Percentiles rank a stretch among this genome's conserved stretches.
Conservation (phyloP, 2,797 vertebrate species). For the Carapus acus region DNA sequence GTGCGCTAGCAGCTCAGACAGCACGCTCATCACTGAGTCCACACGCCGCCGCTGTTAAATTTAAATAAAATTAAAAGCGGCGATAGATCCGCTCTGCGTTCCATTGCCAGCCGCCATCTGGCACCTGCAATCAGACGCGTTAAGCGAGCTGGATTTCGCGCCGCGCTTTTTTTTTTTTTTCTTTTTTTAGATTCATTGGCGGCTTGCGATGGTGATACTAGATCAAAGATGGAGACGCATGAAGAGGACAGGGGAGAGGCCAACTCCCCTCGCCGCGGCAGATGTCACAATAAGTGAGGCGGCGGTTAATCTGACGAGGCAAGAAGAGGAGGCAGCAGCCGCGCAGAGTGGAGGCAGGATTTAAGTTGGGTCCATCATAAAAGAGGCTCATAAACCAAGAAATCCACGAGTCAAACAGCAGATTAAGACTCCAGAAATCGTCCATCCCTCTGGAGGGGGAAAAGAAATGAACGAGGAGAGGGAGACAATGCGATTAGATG, state of each 20-base stretch:
- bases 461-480: too few relatives aligned
- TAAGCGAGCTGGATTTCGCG: constrained; percentile 46
- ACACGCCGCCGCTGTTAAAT: constrained; percentile 39
- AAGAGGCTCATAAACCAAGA: not conserved
- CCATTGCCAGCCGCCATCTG: constrained; percentile 47
- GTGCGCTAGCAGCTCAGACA: constrained; percentile 49
- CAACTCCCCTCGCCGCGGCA: constrained; percentile 45
- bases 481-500: too few relatives aligned
- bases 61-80: too few relatives aligned
- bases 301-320: constrained; percentile 47
- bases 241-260: constrained; percentile 38
- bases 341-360: constrained; percentile 26
- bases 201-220: constrained; percentile 41
- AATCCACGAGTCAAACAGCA: not conserved
- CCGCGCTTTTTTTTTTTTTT: constrained; percentile 48
- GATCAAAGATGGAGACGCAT: constrained; percentile 48
- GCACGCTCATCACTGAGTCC: constrained; percentile 42
- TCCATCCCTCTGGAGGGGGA: not conserved
- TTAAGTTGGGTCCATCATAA: constrained; percentile 9
- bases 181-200: too few relatives aligned
- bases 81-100: constrained; percentile 33
- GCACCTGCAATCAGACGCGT: constrained; percentile 35
- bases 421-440: not conserved
- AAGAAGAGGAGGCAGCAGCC: constrained; percentile 23
- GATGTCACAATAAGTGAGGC: constrained; percentile 47